Conservation (phyloP, 2,113 vertebrate genomes). For the Boulengerochromis microlepis region DNA sequence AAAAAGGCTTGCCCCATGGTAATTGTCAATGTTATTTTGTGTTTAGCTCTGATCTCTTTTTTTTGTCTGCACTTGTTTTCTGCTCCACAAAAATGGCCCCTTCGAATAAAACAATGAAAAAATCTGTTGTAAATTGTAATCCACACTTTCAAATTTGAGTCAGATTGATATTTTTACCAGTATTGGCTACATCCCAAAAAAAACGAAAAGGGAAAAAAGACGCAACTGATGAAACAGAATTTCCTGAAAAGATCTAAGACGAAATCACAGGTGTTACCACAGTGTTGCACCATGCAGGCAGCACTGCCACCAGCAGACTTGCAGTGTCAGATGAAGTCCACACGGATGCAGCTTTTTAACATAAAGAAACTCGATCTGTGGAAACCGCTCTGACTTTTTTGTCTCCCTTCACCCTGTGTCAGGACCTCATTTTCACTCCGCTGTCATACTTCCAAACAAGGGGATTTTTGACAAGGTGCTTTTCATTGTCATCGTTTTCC, state of each 20-base stretch:
- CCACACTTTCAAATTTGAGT: not conserved
- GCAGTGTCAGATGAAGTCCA: not conserved
- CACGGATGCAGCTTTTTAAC: not conserved
- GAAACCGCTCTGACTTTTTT: not conserved
- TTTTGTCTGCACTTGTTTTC: not conserved
- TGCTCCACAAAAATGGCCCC: not conserved
- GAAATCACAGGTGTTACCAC: not conserved
- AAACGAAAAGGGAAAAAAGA: not conserved
- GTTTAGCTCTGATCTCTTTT: not conserved
- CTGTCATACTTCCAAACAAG: slow-evolving; percentile 34
- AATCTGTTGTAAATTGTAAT: not conserved
- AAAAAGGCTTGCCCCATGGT: slow-evolving; percentile 58
- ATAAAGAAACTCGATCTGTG: not conserved
- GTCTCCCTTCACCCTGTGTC: not conserved
- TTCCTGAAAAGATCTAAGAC: not conserved
- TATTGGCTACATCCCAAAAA: not conserved
- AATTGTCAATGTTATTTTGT: slow-evolving; percentile 54
- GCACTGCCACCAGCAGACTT: not conserved
- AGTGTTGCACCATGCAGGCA: slow-evolving; percentile 1
- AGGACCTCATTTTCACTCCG: slow-evolving; percentile 6
- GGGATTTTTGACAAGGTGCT: slow-evolving; percentile 32
- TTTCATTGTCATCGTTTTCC: slow-evolving; percentile 42
- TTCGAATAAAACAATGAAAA: not conserved
- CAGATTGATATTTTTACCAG: not conserved
- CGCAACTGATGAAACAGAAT: not conserved